Percentiles rank a stretch among this genome's conserved stretches.
Evolutionary conservation across 1,140 invertebrate genomes (phyloP).

Genomic region (Nixonia krombeini): DNA sequence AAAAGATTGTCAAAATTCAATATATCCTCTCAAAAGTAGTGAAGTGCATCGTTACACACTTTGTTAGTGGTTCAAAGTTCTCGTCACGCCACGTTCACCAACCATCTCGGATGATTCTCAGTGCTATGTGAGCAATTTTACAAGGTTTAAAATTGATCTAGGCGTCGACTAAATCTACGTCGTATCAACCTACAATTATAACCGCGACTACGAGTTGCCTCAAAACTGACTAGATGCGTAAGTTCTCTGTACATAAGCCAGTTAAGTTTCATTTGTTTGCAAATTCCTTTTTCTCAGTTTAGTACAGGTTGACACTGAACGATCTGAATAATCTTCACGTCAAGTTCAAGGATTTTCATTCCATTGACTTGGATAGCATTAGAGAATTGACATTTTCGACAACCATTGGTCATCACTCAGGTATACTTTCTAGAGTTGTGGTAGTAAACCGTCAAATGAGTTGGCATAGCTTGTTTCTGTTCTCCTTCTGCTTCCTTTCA

Average conservation of each 20-base stretch:
- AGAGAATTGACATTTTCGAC: conserved; percentile 47
- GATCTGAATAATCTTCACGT: not conserved
- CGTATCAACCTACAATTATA: conserved; percentile 27
- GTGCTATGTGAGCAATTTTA: conserved; percentile 50
- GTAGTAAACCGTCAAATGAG: conserved; percentile 70
- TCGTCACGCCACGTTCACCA: conserved; percentile 34
- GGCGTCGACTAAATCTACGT: conserved; percentile 37
- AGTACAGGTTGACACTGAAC: not conserved
- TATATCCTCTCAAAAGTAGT: conserved; percentile 50
- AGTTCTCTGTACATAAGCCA: conserved; percentile 10
- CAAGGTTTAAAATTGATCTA: conserved; percentile 36
- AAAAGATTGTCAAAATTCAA: conserved; percentile 70
- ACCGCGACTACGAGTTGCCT: conserved; percentile 21
- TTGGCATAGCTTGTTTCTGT: conserved; percentile 65
- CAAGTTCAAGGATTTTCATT: not conserved
- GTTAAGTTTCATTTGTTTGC: conserved; percentile 1
- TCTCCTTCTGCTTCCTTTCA: conserved; percentile 60
- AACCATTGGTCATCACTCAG: conserved; percentile 57
- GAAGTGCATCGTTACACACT: conserved; percentile 45
- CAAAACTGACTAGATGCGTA: conserved; percentile 21
- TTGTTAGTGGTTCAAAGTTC: conserved; percentile 39
- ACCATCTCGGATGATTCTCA: conserved; percentile 20
- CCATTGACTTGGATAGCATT: not conserved
- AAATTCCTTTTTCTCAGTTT: conserved; percentile 2
- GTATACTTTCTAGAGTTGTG: conserved; percentile 67